Evolutionary conservation across 2,113 vertebrate species (phyloP).

Genomic region (Tangachromis dhanisi): DNA sequence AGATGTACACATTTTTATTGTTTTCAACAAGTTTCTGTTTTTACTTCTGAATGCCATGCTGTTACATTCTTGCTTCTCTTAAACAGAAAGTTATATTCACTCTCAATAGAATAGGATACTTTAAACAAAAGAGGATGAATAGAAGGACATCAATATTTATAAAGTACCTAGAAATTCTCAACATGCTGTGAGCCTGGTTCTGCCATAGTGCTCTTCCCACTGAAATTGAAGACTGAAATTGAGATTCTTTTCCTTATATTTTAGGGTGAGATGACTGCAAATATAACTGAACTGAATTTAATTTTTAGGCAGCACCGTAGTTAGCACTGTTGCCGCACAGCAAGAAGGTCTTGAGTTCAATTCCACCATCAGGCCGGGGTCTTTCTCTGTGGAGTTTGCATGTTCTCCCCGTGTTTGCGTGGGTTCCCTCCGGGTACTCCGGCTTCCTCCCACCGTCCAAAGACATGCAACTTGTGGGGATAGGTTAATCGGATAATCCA

Average conservation of each 20-base stretch:
- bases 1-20: not conserved
- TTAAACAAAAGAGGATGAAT: not conserved
- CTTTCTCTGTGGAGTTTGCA: too few species aligned
- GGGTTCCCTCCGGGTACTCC: too few species aligned
- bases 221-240: not conserved
- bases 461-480: too few species aligned
- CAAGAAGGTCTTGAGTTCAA: too few species aligned
- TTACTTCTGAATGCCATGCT: not conserved
- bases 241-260: not conserved
- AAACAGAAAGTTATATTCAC: not conserved
- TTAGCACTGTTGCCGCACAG: too few species aligned
- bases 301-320: not conserved
- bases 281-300: not conserved
- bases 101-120: not conserved
- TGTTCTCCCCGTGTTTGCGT: too few species aligned
- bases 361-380: too few species aligned
- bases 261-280: not conserved
- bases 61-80: not conserved
- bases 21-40: not conserved
- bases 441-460: too few species aligned
- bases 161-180: not conserved
- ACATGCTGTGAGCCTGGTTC: not conserved
- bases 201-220: not conserved
- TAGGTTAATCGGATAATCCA: too few species aligned
- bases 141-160: not conserved